Conservation (phyloP, 92 coral and sea anemone species). For the Zoanthus gigantus region DNA sequence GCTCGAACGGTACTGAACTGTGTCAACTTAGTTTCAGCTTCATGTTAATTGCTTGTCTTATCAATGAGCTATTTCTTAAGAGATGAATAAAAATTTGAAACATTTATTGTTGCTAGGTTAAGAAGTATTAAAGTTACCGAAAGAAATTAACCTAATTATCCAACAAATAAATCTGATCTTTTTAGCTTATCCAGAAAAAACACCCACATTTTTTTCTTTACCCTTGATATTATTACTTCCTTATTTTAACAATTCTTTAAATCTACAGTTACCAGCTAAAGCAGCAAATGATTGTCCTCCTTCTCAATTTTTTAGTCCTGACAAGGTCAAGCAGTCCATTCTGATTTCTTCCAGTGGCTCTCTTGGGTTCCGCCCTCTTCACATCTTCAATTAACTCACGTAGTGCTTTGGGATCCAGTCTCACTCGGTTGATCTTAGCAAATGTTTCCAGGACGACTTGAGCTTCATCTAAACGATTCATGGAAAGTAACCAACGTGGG, state of each 20-base stretch:
- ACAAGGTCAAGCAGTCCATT: slow-evolving; percentile 75
- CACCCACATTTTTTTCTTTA: too few relatives aligned
- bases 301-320: slow-evolving; percentile 77
- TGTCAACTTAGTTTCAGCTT: not conserved
- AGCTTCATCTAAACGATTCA: slow-evolving; percentile 81
- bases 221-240: too few relatives aligned
- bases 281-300: slow-evolving; percentile 80
- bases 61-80: too few relatives aligned
- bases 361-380: slow-evolving; percentile 65
- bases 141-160: too few relatives aligned
- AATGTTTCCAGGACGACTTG: slow-evolving; percentile 69
- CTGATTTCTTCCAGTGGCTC: slow-evolving; percentile 41
- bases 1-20: not conserved
- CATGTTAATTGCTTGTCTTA: too few relatives aligned
- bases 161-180: too few relatives aligned
- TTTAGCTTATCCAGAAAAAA: too few relatives aligned
- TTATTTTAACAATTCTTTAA: too few relatives aligned
- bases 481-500: slow-evolving; percentile 84
- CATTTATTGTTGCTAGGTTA: too few relatives aligned
- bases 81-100: not conserved
- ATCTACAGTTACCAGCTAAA: slow-evolving; percentile 65
- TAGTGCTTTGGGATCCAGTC: slow-evolving; percentile 65
- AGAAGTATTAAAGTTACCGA: too few relatives aligned
- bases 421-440: slow-evolving; percentile 60
- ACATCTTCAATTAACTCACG: slow-evolving; percentile 73